A percentile compares a stretch with the other conserved stretches of the same genome.
Evolutionary conservation across 2,797 vertebrate species (phyloP).

Genomic region (Acanthiza pusilla): DNA sequence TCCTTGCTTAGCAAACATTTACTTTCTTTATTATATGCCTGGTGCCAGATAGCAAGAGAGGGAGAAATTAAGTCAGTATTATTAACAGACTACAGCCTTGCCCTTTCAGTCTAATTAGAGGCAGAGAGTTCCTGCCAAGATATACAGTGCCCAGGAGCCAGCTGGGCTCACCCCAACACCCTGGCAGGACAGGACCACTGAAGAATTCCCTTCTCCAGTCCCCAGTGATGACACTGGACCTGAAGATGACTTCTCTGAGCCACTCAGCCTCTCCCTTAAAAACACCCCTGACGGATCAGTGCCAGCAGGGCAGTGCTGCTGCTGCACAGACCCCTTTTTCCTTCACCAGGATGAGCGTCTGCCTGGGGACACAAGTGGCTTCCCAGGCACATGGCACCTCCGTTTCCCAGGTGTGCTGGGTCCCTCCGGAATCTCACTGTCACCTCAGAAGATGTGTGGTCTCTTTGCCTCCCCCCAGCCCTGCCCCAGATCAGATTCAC

Average conservation of each 20-base stretch:
- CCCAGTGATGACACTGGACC: neutral
- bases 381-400: too few species aligned
- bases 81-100: conserved; percentile 66
- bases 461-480: neutral
- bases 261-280: neutral
- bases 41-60: conserved; percentile 24
- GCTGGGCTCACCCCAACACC: neutral
- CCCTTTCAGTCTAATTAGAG: conserved; percentile 53
- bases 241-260: neutral
- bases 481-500: neutral
- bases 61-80: conserved; percentile 57
- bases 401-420: neutral
- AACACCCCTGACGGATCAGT: neutral
- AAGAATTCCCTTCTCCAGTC: neutral
- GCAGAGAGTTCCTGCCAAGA: conserved; percentile 42
- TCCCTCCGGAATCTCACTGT: neutral
- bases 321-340: neutral
- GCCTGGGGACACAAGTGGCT: neutral
- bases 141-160: neutral
- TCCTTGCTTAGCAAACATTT: conserved; percentile 62
- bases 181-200: neutral
- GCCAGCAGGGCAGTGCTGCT: neutral
- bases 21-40: neutral
- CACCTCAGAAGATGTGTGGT: neutral
- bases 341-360: neutral